These are phyloP conservation scores for Cyanoderma ruficeps DNA, from an alignment of 2,113 vertebrate genomes.

Conservation along the genomic window DNA sequence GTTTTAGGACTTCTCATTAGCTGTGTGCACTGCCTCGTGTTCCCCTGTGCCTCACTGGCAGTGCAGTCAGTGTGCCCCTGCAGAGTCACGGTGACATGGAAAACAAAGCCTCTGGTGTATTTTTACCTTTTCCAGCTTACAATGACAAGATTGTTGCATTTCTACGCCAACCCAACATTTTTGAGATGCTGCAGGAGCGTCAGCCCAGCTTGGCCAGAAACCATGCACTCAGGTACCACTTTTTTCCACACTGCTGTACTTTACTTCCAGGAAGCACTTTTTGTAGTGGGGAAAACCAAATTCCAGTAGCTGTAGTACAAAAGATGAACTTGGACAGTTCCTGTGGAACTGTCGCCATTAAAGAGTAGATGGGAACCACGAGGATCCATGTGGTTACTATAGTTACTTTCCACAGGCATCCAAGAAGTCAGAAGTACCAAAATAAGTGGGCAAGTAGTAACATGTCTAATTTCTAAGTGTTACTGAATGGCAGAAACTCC, in stretches of 20 bases:
- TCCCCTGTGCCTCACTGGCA: neutral
- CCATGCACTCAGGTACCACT: slow-evolving; percentile 87
- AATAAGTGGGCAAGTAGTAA: neutral
- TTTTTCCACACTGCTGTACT: neutral
- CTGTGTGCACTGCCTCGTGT: accelerated
- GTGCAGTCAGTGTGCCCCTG: neutral
- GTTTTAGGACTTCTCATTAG: neutral
- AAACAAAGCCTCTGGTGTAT: neutral
- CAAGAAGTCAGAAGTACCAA: neutral
- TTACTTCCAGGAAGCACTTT: neutral
- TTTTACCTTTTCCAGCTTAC: slow-evolving; percentile 81
- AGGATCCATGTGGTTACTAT: neutral
- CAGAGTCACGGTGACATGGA: neutral
- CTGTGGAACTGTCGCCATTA: neutral
- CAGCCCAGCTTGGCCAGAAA: slow-evolving; percentile 93
- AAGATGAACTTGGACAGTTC: neutral
- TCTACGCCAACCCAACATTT: slow-evolving; percentile 94
- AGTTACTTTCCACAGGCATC: neutral
- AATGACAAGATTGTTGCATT: slow-evolving; percentile 99
- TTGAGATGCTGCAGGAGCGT: slow-evolving; percentile 95
- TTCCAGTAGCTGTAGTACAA: neutral
- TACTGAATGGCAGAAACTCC: neutral
- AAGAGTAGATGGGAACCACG: neutral
- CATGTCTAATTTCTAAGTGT: neutral
- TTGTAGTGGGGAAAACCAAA: neutral